Conservation (phyloP, 2,113 vertebrate genomes). For the Albula goreensis region DNA sequence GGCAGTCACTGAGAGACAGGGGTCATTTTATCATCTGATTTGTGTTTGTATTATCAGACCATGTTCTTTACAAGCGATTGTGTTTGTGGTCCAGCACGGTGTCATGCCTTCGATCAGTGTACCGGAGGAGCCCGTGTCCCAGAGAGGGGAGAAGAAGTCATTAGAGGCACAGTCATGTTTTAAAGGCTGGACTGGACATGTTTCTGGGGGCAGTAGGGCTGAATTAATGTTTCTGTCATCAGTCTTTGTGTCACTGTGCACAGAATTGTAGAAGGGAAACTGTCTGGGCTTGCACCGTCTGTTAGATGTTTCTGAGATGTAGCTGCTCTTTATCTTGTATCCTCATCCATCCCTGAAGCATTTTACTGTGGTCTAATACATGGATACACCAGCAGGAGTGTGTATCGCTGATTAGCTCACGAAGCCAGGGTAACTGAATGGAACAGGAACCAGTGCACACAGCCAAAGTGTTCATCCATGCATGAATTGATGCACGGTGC, state of each 20-base stretch:
- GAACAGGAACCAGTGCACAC: too few relatives aligned
- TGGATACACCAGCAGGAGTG: too few relatives aligned
- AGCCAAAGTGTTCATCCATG: too few relatives aligned
- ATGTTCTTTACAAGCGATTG: background rate
- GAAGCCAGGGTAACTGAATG: background rate
- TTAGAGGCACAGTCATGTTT: background rate
- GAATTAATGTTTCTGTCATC: background rate
- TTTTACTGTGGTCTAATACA: too few relatives aligned
- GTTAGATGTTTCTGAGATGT: background rate
- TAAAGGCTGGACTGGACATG: background rate
- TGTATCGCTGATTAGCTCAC: background rate
- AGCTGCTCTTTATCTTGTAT: background rate
- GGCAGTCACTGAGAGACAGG: conserved; percentile 43
- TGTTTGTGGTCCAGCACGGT: background rate
- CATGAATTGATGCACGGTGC: background rate
- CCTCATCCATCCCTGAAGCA: too few relatives aligned
- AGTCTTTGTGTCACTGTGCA: background rate
- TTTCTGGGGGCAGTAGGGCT: background rate
- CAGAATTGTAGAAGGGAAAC: background rate
- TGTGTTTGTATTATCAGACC: conserved; percentile 41
- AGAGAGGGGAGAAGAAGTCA: background rate
- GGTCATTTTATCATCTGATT: conserved; percentile 42
- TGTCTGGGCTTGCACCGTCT: background rate
- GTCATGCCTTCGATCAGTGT: background rate
- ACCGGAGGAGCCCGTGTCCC: background rate